Conservation (phyloP, 2,113 vertebrate genomes). For the Cinclus mexicanus region DNA sequence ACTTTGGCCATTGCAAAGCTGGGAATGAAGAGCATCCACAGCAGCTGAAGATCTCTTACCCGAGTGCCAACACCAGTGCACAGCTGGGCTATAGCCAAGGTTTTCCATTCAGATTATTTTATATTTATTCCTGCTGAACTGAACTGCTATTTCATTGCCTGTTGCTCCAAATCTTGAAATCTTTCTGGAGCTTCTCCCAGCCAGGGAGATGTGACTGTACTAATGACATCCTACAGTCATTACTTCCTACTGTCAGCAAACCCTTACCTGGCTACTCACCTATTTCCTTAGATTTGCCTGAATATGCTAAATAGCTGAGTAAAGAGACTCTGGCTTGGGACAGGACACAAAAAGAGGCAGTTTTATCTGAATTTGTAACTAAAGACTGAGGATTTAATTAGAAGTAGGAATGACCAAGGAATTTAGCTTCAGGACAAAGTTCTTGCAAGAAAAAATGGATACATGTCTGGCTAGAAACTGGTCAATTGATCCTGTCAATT, state of each 20-base stretch:
- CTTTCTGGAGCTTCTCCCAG: neutral
- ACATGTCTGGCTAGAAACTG: neutral
- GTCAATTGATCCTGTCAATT: neutral
- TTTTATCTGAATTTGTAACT: neutral
- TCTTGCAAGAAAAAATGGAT: neutral
- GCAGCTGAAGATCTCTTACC: neutral
- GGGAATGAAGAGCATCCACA: neutral
- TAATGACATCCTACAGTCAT: neutral
- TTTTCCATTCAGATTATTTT: neutral
- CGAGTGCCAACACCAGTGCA: neutral
- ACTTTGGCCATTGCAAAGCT: neutral
- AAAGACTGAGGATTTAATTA: neutral
- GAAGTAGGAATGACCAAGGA: neutral
- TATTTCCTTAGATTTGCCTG: neutral
- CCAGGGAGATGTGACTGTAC: neutral
- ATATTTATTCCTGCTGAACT: neutral
- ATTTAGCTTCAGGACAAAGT: neutral
- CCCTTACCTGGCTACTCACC: neutral
- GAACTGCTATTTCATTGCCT: neutral
- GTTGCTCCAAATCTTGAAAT: neutral
- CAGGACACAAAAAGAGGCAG: neutral
- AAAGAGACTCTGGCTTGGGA: neutral
- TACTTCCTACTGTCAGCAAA: neutral
- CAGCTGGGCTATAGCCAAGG: fast-evolving
- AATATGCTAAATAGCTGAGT: neutral